phyloP scores from a whole-genome alignment of 2,113 vertebrate genomes.

The Seriola dumerili region DNA sequence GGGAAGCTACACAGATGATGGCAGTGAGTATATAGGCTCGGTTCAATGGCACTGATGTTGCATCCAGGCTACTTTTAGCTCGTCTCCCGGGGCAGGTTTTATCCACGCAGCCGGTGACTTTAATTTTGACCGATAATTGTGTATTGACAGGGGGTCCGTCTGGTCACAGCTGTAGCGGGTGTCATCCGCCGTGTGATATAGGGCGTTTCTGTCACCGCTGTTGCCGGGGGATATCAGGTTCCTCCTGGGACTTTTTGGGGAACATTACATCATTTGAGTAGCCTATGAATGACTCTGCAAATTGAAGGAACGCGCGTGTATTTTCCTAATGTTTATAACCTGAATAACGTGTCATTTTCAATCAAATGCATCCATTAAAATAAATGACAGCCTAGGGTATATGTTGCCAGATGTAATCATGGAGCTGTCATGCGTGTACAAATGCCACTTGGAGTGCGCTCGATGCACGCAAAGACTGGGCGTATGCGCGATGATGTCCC shows the following conservation, averaged over 20 bases:
- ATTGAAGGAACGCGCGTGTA: slow-evolving; percentile 29
- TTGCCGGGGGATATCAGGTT: slow-evolving; percentile 71
- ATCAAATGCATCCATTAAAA: neutral
- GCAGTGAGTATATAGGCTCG: slow-evolving; percentile 82
- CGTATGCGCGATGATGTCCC: slow-evolving; percentile 63
- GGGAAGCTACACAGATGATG: slow-evolving; percentile 76
- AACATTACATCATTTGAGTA: slow-evolving; percentile 85
- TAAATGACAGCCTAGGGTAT: neutral
- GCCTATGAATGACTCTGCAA: slow-evolving; percentile 69
- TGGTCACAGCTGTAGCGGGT: slow-evolving; percentile 42
- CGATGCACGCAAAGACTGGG: slow-evolving; percentile 58
- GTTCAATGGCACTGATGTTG: slow-evolving; percentile 28
- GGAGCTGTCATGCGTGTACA: slow-evolving; percentile 53
- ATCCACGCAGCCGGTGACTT: slow-evolving; percentile 19
- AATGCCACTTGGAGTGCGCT: slow-evolving; percentile 37
- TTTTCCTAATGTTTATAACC: neutral
- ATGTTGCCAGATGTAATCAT: slow-evolving; percentile 31
- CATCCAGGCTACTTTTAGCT: slow-evolving; percentile 56
- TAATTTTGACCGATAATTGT: slow-evolving; percentile 20
- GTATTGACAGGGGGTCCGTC: slow-evolving; percentile 16
- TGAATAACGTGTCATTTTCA: neutral
- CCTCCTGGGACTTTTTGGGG: slow-evolving; percentile 78
- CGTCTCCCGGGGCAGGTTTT: slow-evolving; percentile 3
- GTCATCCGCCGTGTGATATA: slow-evolving; percentile 53
- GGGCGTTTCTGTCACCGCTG: slow-evolving; percentile 75